Conservation (phyloP, 2,888 invertebrate species). For the Heliconius hortense region DNA sequence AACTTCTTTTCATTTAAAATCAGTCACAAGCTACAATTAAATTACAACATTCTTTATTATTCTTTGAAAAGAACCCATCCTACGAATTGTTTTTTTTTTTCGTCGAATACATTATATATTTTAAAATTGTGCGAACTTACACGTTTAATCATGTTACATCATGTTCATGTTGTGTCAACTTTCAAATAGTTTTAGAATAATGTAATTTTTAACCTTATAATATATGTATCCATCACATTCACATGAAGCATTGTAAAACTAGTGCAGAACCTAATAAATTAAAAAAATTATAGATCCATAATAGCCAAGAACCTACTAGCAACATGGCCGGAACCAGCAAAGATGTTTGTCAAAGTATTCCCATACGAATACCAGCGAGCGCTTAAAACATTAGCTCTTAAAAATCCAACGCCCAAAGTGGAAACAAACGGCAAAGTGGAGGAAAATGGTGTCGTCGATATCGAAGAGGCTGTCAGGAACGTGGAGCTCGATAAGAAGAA, state of each 20-base stretch:
- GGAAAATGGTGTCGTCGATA: slow-evolving; percentile 85
- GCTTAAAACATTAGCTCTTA: slow-evolving; percentile 84
- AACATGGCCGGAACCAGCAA: slow-evolving; percentile 89
- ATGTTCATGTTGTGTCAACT: too few relatives aligned
- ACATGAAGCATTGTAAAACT: too few relatives aligned
- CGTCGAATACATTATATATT: too few relatives aligned
- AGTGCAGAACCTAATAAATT: too few relatives aligned
- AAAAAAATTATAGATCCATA: slow-evolving; percentile 80
- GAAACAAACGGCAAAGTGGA: slow-evolving; percentile 61
- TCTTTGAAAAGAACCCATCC: not conserved
- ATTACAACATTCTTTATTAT: too few relatives aligned
- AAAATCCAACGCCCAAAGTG: slow-evolving; percentile 56
- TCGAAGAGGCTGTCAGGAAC: slow-evolving; percentile 94
- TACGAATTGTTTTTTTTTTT: too few relatives aligned
- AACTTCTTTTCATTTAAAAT: not conserved
- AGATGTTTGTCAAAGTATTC: slow-evolving; percentile 96
- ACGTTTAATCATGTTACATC: too few relatives aligned
- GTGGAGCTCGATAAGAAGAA: slow-evolving; percentile 89
- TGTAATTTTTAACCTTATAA: too few relatives aligned
- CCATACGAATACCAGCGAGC: slow-evolving; percentile 98
- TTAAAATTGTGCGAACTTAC: too few relatives aligned
- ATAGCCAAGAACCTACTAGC: slow-evolving; percentile 90
- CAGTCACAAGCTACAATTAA: too few relatives aligned
- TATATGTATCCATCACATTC: too few relatives aligned
- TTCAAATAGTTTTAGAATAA: too few relatives aligned